Conservation (phyloP, 2,888 invertebrate genomes). For the Tolmerus cingulatus region DNA sequence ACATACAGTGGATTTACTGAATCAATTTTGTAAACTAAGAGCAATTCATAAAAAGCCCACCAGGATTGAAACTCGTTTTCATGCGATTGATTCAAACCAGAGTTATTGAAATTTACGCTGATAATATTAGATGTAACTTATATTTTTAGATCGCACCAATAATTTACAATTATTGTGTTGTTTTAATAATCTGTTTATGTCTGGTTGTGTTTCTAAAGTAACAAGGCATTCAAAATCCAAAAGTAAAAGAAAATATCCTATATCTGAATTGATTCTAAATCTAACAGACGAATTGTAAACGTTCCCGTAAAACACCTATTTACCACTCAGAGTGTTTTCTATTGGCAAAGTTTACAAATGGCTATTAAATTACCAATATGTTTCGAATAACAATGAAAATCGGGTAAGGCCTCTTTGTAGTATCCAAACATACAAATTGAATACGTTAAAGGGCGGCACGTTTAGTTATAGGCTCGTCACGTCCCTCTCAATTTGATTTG, state of each 20-base stretch:
- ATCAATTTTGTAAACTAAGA: neutral
- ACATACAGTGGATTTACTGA: neutral
- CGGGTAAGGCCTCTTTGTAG: neutral
- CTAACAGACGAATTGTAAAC: neutral
- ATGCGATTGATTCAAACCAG: too few relatives aligned
- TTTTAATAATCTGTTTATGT: neutral
- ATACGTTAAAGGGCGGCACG: neutral
- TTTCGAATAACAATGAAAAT: neutral
- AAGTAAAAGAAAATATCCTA: neutral
- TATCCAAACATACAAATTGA: neutral
- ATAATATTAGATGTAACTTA: too few relatives aligned
- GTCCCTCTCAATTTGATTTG: neutral
- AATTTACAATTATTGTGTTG: too few relatives aligned
- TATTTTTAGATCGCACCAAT: too few relatives aligned
- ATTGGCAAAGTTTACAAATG: neutral
- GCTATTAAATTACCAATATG: neutral
- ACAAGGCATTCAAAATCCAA: neutral
- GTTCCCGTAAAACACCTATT: neutral
- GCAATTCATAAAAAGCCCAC: too few relatives aligned
- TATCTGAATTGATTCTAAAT: neutral
- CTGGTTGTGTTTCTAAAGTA: too few relatives aligned
- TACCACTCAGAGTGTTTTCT: neutral
- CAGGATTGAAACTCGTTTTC: too few relatives aligned
- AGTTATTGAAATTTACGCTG: too few relatives aligned
- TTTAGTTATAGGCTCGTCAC: neutral